Base-by-base conservation (phyloP, 2,888 invertebrate species). In the Chymomyza amoena region DNA sequence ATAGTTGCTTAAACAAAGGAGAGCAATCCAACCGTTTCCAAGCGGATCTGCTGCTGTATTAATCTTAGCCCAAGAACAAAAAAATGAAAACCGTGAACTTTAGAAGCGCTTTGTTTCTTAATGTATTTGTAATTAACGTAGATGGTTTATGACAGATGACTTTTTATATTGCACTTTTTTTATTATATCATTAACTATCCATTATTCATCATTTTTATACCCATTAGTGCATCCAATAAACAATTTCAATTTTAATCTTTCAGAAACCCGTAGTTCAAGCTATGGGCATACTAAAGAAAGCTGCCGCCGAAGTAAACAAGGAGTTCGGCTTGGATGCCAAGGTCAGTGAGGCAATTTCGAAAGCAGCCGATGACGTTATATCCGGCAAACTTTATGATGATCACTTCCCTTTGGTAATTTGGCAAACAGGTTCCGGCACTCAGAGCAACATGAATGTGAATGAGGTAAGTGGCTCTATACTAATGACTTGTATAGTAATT, bases 391-490 rank as follows among this genome's bases (percentile, higher is more conserved):
- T 99, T 64, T 97, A 97, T 91, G 95, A 97, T 77, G 97, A 98
- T 54, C 98, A 99, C 92, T 99, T 99, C 90, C 99, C 99, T 0
- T 93, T 99, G 63, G 98, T 98, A 76, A 97, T 99, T 90, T 99
- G 99, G 99, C 99, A 99, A 93, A 99, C 99, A 0, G 99, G 99
- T 6, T 99, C 99, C 39, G 99, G 99, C 32, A 99, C 99, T 0
- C 99, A 99, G 93, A 96, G 96, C 69, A 99, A 99, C 93, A 99
- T 99, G 99, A 99, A 99, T 92, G 97, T 98, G 3, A 99, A 99
- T 91, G 99, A 99, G 94, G 96, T 95, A 52, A 61, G 56, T 32
- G 6, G 32, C 60, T 2, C 56, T 2, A 15, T n/a, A 5, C 25
- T 28, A 45, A 45, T 4, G 18, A 25, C 10, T 16, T 25, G 6